A percentile compares a stretch with the other conserved stretches of the same genome.
Conservation (phyloP, 2,797 vertebrate species). For the Tinamus major region DNA sequence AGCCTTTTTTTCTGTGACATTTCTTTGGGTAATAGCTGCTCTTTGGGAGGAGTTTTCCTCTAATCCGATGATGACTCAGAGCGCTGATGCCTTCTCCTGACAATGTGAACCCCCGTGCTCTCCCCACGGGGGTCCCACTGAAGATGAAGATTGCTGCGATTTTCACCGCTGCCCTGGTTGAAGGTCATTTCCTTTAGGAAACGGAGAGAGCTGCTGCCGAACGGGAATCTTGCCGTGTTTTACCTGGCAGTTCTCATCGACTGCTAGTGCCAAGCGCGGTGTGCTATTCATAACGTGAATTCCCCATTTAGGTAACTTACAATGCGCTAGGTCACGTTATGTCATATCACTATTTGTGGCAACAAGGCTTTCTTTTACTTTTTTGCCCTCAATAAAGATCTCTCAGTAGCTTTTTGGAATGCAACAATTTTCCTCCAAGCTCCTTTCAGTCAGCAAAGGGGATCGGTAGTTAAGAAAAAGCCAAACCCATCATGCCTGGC, state of each 20-base stretch:
- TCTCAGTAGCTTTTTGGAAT: neutral
- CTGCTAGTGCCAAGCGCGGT: neutral
- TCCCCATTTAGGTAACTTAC: neutral
- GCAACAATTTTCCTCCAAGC: neutral
- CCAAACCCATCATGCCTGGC: neutral
- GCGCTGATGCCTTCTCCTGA: slow-evolving; percentile 48
- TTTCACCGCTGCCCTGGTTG: slow-evolving; percentile 50
- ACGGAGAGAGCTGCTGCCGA: slow-evolving; percentile 52
- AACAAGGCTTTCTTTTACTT: neutral
- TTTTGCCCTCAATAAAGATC: neutral
- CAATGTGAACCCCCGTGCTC: slow-evolving; percentile 32
- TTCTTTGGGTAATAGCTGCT: slow-evolving; percentile 35
- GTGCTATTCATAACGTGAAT: neutral
- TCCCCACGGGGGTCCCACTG: slow-evolving; percentile 37
- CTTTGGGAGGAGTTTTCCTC: slow-evolving; percentile 57
- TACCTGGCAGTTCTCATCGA: slow-evolving; percentile 36
- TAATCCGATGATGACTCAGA: slow-evolving; percentile 58
- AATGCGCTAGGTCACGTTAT: neutral
- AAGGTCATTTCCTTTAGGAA: slow-evolving; percentile 70
- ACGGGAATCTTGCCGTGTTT: slow-evolving; percentile 66
- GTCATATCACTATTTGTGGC: neutral
- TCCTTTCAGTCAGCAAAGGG: neutral
- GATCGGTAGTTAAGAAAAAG: neutral
- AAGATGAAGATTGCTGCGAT: slow-evolving; percentile 57
- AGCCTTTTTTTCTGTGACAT: slow-evolving; percentile 19